Evolutionary conservation across 2,888 invertebrate genomes (phyloP).

Genomic region (Dromius quadrimaculatus): DNA sequence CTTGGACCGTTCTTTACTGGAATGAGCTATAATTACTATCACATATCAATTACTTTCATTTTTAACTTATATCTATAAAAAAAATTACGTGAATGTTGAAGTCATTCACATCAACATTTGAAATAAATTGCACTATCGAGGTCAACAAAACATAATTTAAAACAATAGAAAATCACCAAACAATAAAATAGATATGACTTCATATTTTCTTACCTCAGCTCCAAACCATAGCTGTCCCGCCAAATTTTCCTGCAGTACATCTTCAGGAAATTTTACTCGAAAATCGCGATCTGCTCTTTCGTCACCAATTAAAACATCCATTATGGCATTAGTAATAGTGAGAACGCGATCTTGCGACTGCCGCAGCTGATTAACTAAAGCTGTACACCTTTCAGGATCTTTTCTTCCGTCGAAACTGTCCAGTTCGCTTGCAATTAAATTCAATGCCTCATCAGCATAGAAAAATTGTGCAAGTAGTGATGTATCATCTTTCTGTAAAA

Average conservation of each 20-base stretch:
- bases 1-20: too few relatives aligned
- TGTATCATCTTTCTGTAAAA: conserved; percentile 88
- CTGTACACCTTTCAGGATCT: conserved; percentile 96
- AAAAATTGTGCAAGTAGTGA: conserved; percentile 96
- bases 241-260: conserved; percentile 96
- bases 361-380: conserved; percentile 93
- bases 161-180: too few relatives aligned
- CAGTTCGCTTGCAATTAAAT: conserved; percentile 94
- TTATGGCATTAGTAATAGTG: conserved; percentile 93
- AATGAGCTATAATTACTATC: too few relatives aligned
- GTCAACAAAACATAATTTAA: too few relatives aligned
- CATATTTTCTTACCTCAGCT: conserved; percentile 81
- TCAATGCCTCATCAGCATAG: conserved; percentile 97
- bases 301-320: conserved; percentile 90
- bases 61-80: too few relatives aligned
- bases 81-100: too few relatives aligned
- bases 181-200: too few relatives aligned
- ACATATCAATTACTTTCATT: too few relatives aligned
- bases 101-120: too few relatives aligned
- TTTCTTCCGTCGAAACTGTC: conserved; percentile 99
- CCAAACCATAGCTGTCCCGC: conserved; percentile 99
- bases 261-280: conserved; percentile 98
- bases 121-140: too few relatives aligned
- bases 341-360: conserved; percentile 94
- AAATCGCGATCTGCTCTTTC: conserved; percentile 94